Evolutionary conservation across 2,797 vertebrate genomes (phyloP).

Genomic region (Esox masquinongy): DNA sequence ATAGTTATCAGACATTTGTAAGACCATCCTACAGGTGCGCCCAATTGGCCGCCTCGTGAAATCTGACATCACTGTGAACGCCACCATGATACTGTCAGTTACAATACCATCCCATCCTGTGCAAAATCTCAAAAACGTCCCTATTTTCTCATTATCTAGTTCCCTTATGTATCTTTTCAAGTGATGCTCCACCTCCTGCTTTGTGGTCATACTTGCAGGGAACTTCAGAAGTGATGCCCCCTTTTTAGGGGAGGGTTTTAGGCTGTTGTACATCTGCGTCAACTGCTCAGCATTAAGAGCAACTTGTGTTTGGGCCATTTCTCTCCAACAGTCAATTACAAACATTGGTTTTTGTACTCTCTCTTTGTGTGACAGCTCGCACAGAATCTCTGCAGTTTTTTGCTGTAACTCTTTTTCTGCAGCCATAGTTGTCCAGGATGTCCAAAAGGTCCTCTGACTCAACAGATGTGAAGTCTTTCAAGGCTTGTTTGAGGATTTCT

Average conservation of each 20-base stretch:
- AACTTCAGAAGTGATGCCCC: conserved; percentile 2
- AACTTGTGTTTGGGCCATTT: conserved; percentile 3
- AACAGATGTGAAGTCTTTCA: conserved; percentile 21
- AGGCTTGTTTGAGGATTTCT: conserved; percentile 34
- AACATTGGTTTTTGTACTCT: conserved; percentile 29
- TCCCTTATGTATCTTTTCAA: too few relatives aligned
- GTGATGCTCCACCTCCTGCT: too few relatives aligned
- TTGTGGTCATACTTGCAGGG: neutral
- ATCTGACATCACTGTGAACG: too few relatives aligned
- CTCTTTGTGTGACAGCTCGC: conserved; percentile 18
- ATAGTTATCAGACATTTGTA: too few relatives aligned
- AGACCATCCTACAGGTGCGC: too few relatives aligned
- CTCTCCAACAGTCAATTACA: conserved; percentile 21
- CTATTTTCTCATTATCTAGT: too few relatives aligned
- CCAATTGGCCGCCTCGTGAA: too few relatives aligned
- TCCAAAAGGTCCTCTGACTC: conserved; percentile 15
- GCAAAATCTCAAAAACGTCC: too few relatives aligned
- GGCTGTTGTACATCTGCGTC: neutral
- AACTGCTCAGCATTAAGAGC: neutral
- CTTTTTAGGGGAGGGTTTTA: conserved; percentile 13
- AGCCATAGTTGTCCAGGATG: conserved; percentile 17
- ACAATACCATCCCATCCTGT: too few relatives aligned
- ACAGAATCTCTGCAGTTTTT: neutral
- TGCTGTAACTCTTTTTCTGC: conserved; percentile 2
- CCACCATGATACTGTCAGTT: too few relatives aligned